Evolutionary conservation across 2,797 vertebrate genomes (phyloP).

Genomic region (Periparus ater): DNA sequence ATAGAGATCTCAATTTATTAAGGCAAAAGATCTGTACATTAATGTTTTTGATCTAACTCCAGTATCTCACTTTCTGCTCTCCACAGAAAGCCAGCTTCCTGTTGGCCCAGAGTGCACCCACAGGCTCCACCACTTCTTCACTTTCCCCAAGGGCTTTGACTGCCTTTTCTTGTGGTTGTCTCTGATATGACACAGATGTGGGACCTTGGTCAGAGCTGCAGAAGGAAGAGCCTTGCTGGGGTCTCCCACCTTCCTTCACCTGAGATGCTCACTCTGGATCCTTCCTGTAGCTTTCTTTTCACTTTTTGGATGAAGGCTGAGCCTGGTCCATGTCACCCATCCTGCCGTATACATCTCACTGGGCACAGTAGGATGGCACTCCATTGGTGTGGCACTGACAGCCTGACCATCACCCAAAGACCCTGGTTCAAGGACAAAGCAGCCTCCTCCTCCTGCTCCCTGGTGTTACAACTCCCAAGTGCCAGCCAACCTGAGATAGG

Average conservation of each 20-base stretch:
- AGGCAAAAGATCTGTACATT: neutral
- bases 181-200: accelerated
- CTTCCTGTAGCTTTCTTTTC: neutral
- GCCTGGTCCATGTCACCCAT: neutral
- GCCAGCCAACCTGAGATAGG: neutral
- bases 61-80: neutral
- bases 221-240: accelerated
- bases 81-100: neutral
- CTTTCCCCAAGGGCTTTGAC: neutral
- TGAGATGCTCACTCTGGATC: accelerated
- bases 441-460: neutral
- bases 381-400: neutral
- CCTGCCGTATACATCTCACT: neutral
- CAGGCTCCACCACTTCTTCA: neutral
- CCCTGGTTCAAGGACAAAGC: neutral
- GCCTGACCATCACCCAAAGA: neutral
- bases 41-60: neutral
- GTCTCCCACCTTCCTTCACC: neutral
- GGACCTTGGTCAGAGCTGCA: neutral
- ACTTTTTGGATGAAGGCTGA: neutral
- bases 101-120: accelerated
- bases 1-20: neutral
- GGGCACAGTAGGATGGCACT: neutral
- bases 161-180: neutral
- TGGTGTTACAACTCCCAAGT: neutral